Base-by-base conservation (phyloP, 2,888 invertebrate species). In the Patella ulyssiponensis region DNA sequence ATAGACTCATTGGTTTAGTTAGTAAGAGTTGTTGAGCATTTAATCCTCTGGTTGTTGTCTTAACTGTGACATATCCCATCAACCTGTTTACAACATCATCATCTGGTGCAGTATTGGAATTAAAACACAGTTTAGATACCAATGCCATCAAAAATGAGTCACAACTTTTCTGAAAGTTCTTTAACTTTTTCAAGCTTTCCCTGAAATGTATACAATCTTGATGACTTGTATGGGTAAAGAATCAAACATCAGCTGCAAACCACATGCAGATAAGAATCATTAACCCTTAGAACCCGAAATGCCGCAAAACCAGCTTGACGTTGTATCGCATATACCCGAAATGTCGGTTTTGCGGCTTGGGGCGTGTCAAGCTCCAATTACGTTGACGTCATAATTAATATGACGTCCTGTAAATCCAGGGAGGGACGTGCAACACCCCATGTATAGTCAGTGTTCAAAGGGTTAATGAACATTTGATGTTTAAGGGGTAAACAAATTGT, bases 111-210 rank as follows among this genome's bases (percentile, higher is more conserved):
- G 71, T 74, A 44, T 81, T 81, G 12, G 83, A 81, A 58, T 81
- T 77, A 78, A 87, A 86, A 75, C 87, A 87, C 53, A 86, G 81
- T 79, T 86, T 84, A 3, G 87, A 85, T 20, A 87, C 86, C n/a
- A 86, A 77, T 27, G 85, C 85, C 87, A 87, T 86, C 75, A 87
- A 85, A 80, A 87, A 87, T 51, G 81, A 81, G 76, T 86, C 86
- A 73, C 86, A 84, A 69, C 84, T 75, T 51, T 79, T 84, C 78
- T 85, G 84, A 79, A 82, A 87, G 14, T 82, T 78, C 5, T 76
- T 77, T n/a, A 83, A 77, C 53, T 81, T 76, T 12, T 77, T 73
- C 54, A 77, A 75, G 5, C 77, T 75, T 17, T 71, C 75, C 70
- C 85, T 86, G 81, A 27, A 75, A 75, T 20, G 17, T 51, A n/a